Conservation (phyloP, 2,888 invertebrate species). For the Limnephilus rhombicus region DNA sequence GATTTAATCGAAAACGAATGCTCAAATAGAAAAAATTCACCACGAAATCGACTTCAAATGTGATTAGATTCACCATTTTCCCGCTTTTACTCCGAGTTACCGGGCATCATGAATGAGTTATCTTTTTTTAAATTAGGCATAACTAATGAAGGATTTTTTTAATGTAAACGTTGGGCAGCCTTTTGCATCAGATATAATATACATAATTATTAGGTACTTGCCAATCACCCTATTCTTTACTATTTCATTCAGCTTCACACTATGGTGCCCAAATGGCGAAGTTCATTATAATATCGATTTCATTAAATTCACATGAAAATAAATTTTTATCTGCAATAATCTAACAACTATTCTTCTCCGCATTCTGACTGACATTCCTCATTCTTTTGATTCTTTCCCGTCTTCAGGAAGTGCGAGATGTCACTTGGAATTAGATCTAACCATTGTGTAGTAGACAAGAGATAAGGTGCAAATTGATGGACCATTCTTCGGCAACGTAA, state of each 20-base stretch:
- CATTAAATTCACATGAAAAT: not conserved
- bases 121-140: no score
- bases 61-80: no score
- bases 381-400: not conserved
- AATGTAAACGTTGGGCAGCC: no score
- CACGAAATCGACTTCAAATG: no score
- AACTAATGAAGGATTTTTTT: no score
- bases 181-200: no score
- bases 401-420: not conserved
- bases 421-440: not conserved
- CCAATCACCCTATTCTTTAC: not conserved
- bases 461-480: not conserved
- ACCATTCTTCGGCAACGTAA: not conserved
- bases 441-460: not conserved
- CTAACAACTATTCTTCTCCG: not conserved
- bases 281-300: not conserved
- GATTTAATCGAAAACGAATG: no score
- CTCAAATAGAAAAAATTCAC: no score
- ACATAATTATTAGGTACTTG: not conserved
- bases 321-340: not conserved
- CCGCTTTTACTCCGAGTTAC: no score
- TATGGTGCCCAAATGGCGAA: not conserved
- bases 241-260: not conserved
- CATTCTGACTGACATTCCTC: not conserved
- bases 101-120: no score